Evolutionary conservation across 2,113 vertebrate genomes (phyloP), one percentile per base, ranked within the genome.

Genomic region (Corvus hawaiiensis): DNA sequence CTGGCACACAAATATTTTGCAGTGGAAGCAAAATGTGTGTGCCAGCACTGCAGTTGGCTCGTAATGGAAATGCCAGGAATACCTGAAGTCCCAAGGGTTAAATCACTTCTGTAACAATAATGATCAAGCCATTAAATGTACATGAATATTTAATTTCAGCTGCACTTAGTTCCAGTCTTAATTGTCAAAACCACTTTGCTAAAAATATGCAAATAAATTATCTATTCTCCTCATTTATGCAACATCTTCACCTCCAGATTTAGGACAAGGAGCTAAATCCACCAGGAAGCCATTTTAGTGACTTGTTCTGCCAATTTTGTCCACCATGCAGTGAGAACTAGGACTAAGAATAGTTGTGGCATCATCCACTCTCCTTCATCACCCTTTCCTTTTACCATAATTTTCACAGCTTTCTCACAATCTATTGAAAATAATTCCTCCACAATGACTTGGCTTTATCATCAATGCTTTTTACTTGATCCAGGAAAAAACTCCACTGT

Each of bases 131-230:
- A 90, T 96, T 95, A 95, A 88, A 88, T 32, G 43, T 52, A 90
- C 79, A 94, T 86, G 55, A 95, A 88, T 92, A 86, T 90, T 94
- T 94, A 58, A 95, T 88, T 90, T 51, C 59, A 71, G 35, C 33
- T 85, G 58, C 80, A 94, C 63, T 91, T 89, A 66, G 74, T 74
- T 87, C 46, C 78, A 91, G 55, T 32, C 87, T 80, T 91, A 93
- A 95, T 66, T 87, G 71, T 68, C 82, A 85, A 93, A 95, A 68
- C 16, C 55, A 76, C 58, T 96, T 93, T 71, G 39, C 55, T 93
- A 87, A 67, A 72, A 74, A 88, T 63, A 90, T 80, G 67, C 35
- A 95, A 76, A 89, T 72, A 92, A 84, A 89, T 90, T 68, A 80
- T 55, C 41, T 83, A 9, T 44, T 79, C 14, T 69, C n/a, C n/a